These are phyloP conservation scores for Philypnodon macrostomus DNA, from an alignment of 2,797 vertebrate genomes.

Conservation along the genomic window DNA sequence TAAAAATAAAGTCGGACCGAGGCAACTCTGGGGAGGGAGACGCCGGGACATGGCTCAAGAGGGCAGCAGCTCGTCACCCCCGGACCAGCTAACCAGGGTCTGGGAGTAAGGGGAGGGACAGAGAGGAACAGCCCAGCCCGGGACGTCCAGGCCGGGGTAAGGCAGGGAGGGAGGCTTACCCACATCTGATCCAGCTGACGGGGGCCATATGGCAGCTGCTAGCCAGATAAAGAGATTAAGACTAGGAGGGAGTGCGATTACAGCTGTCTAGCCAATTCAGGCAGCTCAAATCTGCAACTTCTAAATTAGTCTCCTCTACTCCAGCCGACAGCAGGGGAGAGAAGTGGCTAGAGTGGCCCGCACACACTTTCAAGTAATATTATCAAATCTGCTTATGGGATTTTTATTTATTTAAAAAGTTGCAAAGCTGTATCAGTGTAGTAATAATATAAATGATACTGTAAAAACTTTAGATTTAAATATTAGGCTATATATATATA, in stretches of 20 bases:
- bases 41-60: constrained; percentile 52
- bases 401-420: no score
- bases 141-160: constrained; percentile 91
- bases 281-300: constrained; percentile 99
- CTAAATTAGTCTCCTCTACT: constrained; percentile 96
- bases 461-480: no score
- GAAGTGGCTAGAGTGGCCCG: constrained; percentile 49
- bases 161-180: constrained; percentile 99
- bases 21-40: constrained; percentile 75
- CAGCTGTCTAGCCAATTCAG: constrained; percentile 99
- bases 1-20: constrained; percentile 99
- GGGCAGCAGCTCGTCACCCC: constrained; percentile 53
- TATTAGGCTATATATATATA: no score
- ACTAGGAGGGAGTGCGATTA: constrained; percentile 99
- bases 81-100: constrained; percentile 36
- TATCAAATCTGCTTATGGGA: constrained; percentile 28
- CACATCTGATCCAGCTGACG: constrained; percentile 99
- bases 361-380: constrained; percentile 64
- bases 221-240: constrained; percentile 99
- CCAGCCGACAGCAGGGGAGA: constrained; percentile 73
- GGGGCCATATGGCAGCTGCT: constrained; percentile 99
- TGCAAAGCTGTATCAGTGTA: no score
- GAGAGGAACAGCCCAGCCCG: constrained; percentile 59
- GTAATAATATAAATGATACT: no score
- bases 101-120: constrained; percentile 75